phyloP scores from a whole-genome alignment of 2,888 invertebrate genomes.

The Drosophila histrio region DNA sequence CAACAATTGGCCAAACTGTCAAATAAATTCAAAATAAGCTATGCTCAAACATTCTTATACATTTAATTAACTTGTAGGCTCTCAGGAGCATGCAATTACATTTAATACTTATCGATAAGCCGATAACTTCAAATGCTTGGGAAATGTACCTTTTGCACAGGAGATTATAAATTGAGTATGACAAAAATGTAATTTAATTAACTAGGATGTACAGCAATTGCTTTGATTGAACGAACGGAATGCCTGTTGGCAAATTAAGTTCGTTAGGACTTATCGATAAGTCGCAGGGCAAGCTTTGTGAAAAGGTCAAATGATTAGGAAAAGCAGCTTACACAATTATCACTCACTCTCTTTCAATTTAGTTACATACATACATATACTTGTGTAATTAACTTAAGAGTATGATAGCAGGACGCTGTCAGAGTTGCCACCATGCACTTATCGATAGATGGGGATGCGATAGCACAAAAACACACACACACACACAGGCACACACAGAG shows the following conservation, averaged over 20 bases:
- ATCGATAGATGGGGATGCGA: slow-evolving; percentile 45
- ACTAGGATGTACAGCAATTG: background rate
- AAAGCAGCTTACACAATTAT: slow-evolving; percentile 14
- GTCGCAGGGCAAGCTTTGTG: background rate
- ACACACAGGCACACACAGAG: background rate
- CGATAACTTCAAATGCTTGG: background rate
- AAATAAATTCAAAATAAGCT: background rate
- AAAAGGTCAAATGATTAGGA: slow-evolving; percentile 7
- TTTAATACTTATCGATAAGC: background rate
- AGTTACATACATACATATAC: background rate
- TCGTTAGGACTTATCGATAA: slow-evolving; percentile 8
- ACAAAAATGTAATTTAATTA: background rate
- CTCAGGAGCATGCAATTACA: background rate
- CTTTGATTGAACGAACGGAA: background rate
- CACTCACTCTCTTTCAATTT: background rate
- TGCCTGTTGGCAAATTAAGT: background rate
- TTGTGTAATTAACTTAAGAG: slow-evolving; percentile 42
- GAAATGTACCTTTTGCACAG: background rate
- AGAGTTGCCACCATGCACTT: slow-evolving; percentile 14
- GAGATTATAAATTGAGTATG: background rate
- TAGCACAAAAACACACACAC: slow-evolving; percentile 4
- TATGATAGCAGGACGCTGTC: slow-evolving; percentile 3
- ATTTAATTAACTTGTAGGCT: background rate
- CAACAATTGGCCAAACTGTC: background rate
- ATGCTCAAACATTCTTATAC: background rate